Conservation (phyloP, 1,140 invertebrate species). For the Pentalonia nigronervosa region DNA sequence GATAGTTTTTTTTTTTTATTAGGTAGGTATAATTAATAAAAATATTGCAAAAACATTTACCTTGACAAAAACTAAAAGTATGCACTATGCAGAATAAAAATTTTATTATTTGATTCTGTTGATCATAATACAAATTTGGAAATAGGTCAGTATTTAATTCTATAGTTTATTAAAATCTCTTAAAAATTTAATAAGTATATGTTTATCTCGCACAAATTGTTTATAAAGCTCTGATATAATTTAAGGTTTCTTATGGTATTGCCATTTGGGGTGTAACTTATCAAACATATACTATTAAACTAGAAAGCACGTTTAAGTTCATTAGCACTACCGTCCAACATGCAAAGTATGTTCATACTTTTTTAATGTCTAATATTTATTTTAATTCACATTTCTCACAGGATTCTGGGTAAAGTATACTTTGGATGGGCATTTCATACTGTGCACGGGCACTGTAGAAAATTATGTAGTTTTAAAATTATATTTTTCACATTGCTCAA, state of each 20-base stretch:
- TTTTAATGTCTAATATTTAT: too few species aligned
- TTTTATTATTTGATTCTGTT: not conserved
- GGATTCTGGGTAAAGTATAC: too few species aligned
- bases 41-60: not conserved
- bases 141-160: not conserved
- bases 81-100: not conserved
- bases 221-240: not conserved
- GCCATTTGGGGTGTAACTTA: not conserved
- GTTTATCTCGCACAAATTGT: not conserved
- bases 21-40: not conserved
- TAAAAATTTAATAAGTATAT: not conserved
- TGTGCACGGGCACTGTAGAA: too few species aligned
- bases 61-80: not conserved
- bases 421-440: too few species aligned
- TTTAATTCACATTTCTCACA: too few species aligned
- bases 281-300: too few species aligned
- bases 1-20: not conserved
- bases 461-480: too few species aligned
- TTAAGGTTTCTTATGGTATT: not conserved
- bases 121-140: not conserved
- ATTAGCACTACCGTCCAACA: too few species aligned
- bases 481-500: too few species aligned
- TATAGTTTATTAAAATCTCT: not conserved
- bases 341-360: too few species aligned
- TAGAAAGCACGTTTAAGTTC: too few species aligned